Evolutionary conservation across 2,888 invertebrate species (phyloP).

Genomic region (Amiota minor): DNA sequence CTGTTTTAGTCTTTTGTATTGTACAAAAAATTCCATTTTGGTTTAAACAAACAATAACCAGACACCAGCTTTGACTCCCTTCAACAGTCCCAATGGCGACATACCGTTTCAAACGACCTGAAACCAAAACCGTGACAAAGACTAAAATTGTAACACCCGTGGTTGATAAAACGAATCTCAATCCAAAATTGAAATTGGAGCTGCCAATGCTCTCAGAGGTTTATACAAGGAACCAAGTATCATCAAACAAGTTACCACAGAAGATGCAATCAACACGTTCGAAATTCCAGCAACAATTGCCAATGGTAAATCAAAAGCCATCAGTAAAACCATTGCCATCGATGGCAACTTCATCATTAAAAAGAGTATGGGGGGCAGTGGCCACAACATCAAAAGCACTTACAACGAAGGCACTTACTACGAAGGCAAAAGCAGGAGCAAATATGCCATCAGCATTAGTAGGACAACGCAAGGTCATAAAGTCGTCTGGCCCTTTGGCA

Average conservation of each 20-base stretch:
- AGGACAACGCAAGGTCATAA: neutral
- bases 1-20: too few species aligned
- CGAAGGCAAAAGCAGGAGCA: neutral
- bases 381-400: neutral
- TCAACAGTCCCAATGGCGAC: too few species aligned
- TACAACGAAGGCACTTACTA: neutral
- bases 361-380: neutral
- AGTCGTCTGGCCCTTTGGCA: neutral
- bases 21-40: neutral
- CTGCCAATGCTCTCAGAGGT: slow-evolving; percentile 13
- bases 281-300: neutral
- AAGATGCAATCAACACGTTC: neutral
- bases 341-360: neutral
- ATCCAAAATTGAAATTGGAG: neutral
- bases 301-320: too few species aligned
- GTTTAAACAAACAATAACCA: neutral
- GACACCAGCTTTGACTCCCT: neutral
- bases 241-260: neutral
- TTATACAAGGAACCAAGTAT: neutral
- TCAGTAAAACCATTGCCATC: neutral
- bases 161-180: neutral
- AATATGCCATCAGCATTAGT: neutral
- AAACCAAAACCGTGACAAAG: neutral
- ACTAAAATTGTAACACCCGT: neutral
- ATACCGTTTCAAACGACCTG: neutral